These are phyloP conservation scores for Parelbella ahira DNA, from an alignment of 2,888 invertebrate species.

Conservation along the genomic window DNA sequence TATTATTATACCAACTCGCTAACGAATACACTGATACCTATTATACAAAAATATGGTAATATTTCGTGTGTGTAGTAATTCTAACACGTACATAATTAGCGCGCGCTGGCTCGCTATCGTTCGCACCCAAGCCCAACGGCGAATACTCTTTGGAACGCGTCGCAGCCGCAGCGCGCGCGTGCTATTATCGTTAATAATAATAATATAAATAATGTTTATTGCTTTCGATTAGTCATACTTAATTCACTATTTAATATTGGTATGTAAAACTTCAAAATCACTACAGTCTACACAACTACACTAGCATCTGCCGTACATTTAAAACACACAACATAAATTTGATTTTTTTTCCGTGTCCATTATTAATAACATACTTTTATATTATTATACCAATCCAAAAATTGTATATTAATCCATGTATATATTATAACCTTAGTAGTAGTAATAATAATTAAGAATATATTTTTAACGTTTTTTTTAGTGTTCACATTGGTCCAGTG, in stretches of 20 bases:
- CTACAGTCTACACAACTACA: slow-evolving; percentile 75
- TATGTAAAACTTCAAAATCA: slow-evolving; percentile 78
- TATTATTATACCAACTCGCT: slow-evolving; percentile 73
- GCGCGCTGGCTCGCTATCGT: slow-evolving; percentile 60
- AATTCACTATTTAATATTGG: slow-evolving; percentile 44
- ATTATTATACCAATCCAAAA: slow-evolving; percentile 75
- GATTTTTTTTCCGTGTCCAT: slow-evolving; percentile 50
- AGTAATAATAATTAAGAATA: slow-evolving; percentile 54
- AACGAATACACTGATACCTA: slow-evolving; percentile 73
- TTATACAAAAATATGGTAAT: slow-evolving; percentile 78
- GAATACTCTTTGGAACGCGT: no score
- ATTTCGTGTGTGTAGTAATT: slow-evolving; percentile 68
- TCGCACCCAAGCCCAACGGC: slow-evolving; percentile 19
- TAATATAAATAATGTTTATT: slow-evolving; percentile 63
- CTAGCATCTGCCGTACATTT: slow-evolving; percentile 75
- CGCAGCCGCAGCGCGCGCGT: slow-evolving; percentile 66
- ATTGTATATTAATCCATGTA: slow-evolving; percentile 65
- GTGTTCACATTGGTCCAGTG: slow-evolving; percentile 70
- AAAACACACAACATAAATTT: slow-evolving; percentile 69
- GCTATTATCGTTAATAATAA: slow-evolving; percentile 42
- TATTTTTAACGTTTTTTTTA: slow-evolving; percentile 44
- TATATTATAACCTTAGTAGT: slow-evolving; percentile 57
- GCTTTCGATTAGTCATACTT: slow-evolving; percentile 74
- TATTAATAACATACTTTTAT: slow-evolving; percentile 63
- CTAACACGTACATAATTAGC: slow-evolving; percentile 49